Evolutionary conservation across 2,797 vertebrate genomes (phyloP).

Genomic region (Labroides dimidiatus): DNA sequence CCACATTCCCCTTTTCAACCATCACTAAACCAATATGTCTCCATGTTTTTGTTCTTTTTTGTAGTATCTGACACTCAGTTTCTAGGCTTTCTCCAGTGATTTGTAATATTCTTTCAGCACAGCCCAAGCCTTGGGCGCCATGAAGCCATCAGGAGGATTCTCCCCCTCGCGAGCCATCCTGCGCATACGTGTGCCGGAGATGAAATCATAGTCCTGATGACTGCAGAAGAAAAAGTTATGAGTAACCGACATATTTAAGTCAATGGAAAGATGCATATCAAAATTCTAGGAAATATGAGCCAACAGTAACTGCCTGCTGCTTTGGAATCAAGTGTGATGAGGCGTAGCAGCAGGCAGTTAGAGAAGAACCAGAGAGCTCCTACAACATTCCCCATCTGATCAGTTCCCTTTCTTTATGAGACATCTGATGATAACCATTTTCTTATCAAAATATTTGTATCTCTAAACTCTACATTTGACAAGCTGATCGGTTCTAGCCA

Average conservation of each 20-base stretch:
- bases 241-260: constrained; percentile 36
- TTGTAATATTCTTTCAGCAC: constrained; percentile 97
- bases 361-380: constrained; percentile 7
- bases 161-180: constrained; percentile 94
- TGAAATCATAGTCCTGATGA: constrained; percentile 97
- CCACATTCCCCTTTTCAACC: constrained; percentile 66
- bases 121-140: constrained; percentile 95
- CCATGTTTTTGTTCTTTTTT: neutral
- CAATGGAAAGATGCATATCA: constrained; percentile 35
- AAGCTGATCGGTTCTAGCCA: constrained; percentile 31
- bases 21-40: constrained; percentile 56
- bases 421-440: constrained; percentile 1
- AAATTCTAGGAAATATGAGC: neutral
- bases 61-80: neutral
- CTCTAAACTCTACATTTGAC: constrained; percentile 15
- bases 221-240: constrained; percentile 71
- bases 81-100: constrained; percentile 92
- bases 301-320: constrained; percentile 29
- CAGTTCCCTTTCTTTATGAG: neutral
- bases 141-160: constrained; percentile 97
- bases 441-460: constrained; percentile 20
- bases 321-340: constrained; percentile 7
- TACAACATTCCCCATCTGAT: constrained; percentile 4
- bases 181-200: constrained; percentile 98
- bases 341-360: constrained; percentile 6